Conservation (phyloP, 2,113 vertebrate genomes). For the Empidonax alnorum region DNA sequence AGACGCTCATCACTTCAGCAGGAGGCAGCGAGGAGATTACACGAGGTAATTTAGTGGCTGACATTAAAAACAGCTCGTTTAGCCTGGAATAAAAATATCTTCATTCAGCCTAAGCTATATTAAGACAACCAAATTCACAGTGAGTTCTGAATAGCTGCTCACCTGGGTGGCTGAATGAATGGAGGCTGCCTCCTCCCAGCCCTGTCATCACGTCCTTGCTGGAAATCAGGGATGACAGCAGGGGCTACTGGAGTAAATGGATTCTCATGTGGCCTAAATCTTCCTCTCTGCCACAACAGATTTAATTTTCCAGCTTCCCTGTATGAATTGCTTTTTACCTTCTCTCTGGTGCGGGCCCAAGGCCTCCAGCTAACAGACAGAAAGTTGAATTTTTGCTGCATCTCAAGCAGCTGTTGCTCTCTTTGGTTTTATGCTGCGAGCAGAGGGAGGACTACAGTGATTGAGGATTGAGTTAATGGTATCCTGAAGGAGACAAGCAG, state of each 20-base stretch:
- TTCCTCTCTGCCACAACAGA: background rate
- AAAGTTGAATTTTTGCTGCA: background rate
- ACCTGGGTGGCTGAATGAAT: background rate
- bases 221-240: background rate
- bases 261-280: background rate
- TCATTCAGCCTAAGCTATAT: background rate
- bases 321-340: background rate
- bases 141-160: background rate
- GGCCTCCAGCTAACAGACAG: background rate
- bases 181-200: background rate
- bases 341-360: background rate
- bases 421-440: background rate
- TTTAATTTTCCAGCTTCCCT: background rate
- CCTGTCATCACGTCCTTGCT: background rate
- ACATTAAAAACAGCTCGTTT: constrained; percentile 33
- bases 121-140: background rate
- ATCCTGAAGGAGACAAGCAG: background rate
- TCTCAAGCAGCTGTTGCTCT: constrained; percentile 12
- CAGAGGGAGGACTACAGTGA: background rate
- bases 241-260: background rate
- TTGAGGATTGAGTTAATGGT: background rate
- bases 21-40: background rate
- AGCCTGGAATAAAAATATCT: constrained; percentile 23
- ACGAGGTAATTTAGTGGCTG: constrained; percentile 8
- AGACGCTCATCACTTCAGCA: background rate